These are phyloP conservation scores for Sciurus niger DNA, from an alignment of 2,113 vertebrate species.

Conservation along the genomic window DNA sequence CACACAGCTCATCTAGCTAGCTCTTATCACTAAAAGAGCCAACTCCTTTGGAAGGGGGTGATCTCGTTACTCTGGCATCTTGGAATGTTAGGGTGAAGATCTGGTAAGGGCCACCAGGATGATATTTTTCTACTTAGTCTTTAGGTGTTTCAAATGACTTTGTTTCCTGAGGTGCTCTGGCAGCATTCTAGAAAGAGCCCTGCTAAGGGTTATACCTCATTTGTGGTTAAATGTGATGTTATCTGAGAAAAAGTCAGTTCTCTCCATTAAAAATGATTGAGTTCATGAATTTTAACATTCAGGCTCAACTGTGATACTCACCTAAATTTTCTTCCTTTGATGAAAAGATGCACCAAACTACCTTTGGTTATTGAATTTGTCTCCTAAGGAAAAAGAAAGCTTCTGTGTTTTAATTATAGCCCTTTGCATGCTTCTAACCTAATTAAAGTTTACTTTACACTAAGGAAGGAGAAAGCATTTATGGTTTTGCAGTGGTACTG, in stretches of 20 bases:
- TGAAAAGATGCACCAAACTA: conserved; percentile 36
- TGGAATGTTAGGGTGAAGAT: neutral
- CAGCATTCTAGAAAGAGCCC: neutral
- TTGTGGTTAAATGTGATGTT: neutral
- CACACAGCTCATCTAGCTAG: neutral
- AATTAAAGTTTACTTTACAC: conserved; percentile 45
- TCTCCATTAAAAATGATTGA: neutral
- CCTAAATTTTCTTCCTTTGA: conserved; percentile 8
- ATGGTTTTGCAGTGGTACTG: neutral
- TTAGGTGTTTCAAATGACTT: conserved; percentile 35
- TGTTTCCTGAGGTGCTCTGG: conserved; percentile 19
- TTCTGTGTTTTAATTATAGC: conserved; percentile 62
- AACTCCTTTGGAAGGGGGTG: neutral
- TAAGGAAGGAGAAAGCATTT: conserved; percentile 7
- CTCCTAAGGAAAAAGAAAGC: conserved; percentile 38
- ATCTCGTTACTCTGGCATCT: neutral
- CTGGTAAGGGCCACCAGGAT: neutral
- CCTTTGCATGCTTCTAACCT: neutral
- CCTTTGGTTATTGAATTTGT: neutral
- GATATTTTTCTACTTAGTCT: neutral
- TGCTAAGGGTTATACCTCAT: neutral
- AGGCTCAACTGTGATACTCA: neutral
- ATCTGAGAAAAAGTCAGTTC: neutral
- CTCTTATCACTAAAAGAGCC: neutral
- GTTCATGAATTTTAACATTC: neutral